Evolutionary conservation across 1,140 invertebrate species (phyloP).

Genomic region (Drosophila punjabiensis): DNA sequence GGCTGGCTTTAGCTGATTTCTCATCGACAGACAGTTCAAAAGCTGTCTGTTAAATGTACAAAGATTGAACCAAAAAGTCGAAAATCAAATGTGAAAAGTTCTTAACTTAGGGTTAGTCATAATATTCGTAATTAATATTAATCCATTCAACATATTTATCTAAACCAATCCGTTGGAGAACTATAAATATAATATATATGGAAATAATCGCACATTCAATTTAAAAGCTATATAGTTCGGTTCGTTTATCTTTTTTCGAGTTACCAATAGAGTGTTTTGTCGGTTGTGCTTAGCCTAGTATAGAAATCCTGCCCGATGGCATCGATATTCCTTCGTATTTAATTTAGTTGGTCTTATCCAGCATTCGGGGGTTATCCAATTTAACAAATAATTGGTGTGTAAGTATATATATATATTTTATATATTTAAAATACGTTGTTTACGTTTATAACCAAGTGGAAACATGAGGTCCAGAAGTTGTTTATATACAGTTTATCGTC

Average conservation of each 20-base stretch:
- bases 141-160: conserved; percentile 47
- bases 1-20: conserved; percentile 64
- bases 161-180: conserved; percentile 18
- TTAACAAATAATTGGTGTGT: conserved; percentile 57
- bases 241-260: conserved; percentile 5
- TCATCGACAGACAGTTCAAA: conserved; percentile 47
- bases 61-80: conserved; percentile 27
- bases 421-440: conserved; percentile 51
- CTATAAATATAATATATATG: neutral
- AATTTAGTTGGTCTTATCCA: conserved; percentile 83
- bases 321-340: conserved; percentile 47
- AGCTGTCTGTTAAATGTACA: conserved; percentile 53
- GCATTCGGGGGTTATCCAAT: conserved; percentile 65
- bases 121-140: conserved; percentile 36
- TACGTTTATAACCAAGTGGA: conserved; percentile 50
- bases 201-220: conserved; percentile 27
- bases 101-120: conserved; percentile 32
- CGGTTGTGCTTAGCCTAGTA: conserved; percentile 34
- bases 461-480: conserved; percentile 80
- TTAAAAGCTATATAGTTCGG: conserved; percentile 48
- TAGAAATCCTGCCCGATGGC: conserved; percentile 53
- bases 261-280: conserved; percentile 57
- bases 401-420: conserved; percentile 17
- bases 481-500: conserved; percentile 59
- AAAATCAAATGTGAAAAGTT: conserved; percentile 21